Conservation (phyloP, 2,888 invertebrate species). For the Stramonita haemastoma region DNA sequence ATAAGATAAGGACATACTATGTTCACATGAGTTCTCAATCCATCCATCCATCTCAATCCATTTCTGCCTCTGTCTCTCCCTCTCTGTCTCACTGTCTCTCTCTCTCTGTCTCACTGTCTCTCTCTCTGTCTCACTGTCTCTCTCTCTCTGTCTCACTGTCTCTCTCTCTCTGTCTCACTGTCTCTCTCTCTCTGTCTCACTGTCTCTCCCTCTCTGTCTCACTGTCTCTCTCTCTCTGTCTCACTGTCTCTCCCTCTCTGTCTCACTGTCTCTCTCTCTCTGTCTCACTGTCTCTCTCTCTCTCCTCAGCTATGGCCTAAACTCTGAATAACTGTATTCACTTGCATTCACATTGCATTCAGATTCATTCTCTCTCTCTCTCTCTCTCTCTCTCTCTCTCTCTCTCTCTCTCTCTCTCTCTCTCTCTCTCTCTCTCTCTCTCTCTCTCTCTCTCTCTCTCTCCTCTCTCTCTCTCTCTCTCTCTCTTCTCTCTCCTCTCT, state of each 20-base stretch:
- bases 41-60: no score
- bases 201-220: background rate
- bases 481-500: no score
- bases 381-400: background rate
- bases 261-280: no score
- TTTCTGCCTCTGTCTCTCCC: background rate
- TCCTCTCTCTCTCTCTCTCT: no score
- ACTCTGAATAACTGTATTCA: no score
- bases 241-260: background rate
- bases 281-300: no score
- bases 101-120: background rate
- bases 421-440: background rate
- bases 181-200: background rate
- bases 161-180: background rate
- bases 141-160: background rate
- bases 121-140: background rate
- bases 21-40: no score
- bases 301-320: background rate
- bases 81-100: background rate
- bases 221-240: background rate
- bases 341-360: background rate
- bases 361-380: background rate
- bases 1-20: no score
- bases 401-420: background rate
- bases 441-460: no score